A percentile compares a stretch with the other conserved stretches of the same genome.
phyloP scores from a whole-genome alignment of 2,888 invertebrate genomes.

The Muscina levida region DNA sequence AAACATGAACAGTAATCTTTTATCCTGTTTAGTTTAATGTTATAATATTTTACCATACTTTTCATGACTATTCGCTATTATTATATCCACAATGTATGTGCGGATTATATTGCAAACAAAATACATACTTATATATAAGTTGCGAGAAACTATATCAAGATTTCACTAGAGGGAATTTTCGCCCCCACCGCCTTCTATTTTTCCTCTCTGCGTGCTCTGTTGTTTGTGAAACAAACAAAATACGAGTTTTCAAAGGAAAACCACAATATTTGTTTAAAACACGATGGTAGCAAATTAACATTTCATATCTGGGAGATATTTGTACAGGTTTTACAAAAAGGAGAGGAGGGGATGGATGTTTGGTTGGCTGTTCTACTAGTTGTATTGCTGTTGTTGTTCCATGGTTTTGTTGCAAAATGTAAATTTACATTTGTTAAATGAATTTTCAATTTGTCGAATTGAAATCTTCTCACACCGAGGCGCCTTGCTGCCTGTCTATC shows the following conservation, averaged over 20 bases:
- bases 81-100: too few species aligned
- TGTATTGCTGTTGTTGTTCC: too few species aligned
- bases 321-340: neutral
- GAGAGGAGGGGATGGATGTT: neutral
- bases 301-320: constrained; percentile 29
- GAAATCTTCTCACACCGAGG: neutral
- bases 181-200: neutral
- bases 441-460: constrained; percentile 37
- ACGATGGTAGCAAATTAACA: constrained; percentile 35
- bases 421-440: constrained; percentile 30
- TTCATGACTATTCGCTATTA: too few species aligned
- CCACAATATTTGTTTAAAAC: constrained; percentile 21
- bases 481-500: neutral
- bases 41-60: too few species aligned
- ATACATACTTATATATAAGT: too few species aligned
- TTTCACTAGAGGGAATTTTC: too few species aligned
- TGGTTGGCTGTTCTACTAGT: neutral
- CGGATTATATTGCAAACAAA: too few species aligned
- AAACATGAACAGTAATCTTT: too few species aligned
- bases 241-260: constrained; percentile 11
- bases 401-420: neutral
- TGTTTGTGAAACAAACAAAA: constrained; percentile 1
- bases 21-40: too few species aligned
- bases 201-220: too few species aligned
- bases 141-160: too few species aligned